A percentile compares a stretch with the other conserved stretches of the same genome.
Conservation (phyloP, 2,797 vertebrate species). For the Gobio occitaniae region DNA sequence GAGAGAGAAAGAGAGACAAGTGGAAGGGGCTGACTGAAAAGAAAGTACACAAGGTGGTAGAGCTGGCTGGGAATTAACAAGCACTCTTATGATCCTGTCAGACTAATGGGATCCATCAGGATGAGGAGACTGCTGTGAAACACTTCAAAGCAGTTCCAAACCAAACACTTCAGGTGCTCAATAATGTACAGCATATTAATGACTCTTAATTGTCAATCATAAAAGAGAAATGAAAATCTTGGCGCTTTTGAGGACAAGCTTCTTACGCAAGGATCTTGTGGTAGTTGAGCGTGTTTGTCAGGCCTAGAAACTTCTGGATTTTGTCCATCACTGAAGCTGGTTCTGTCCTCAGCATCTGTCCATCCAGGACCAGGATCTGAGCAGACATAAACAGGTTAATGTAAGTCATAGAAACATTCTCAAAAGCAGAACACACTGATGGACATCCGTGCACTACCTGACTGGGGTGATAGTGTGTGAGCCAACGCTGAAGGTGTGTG, state of each 20-base stretch:
- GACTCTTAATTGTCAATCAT: slow-evolving; percentile 33
- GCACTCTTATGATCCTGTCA: slow-evolving; percentile 26
- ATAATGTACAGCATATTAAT: slow-evolving; percentile 36
- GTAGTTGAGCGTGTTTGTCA: slow-evolving; percentile 90
- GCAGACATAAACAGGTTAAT: slow-evolving; percentile 42
- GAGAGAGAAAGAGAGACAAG: slow-evolving; percentile 18
- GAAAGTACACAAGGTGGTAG: neutral
- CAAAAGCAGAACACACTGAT: neutral
- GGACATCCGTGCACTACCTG: slow-evolving; percentile 79
- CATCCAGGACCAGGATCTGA: slow-evolving; percentile 94
- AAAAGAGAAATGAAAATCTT: slow-evolving; percentile 20
- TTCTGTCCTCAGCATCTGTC: slow-evolving; percentile 93
- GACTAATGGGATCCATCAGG: slow-evolving; percentile 21
- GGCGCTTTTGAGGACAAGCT: slow-evolving; percentile 7
- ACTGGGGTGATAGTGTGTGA: slow-evolving; percentile 92
- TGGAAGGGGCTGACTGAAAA: neutral
- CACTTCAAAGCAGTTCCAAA: slow-evolving; percentile 40
- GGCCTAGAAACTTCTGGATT: slow-evolving; percentile 93
- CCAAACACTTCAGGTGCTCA: slow-evolving; percentile 31
- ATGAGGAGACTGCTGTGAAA: slow-evolving; percentile 10
- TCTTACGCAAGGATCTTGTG: slow-evolving; percentile 94
- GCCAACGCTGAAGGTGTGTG: slow-evolving; percentile 94
- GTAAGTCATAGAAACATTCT: neutral
- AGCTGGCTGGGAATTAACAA: slow-evolving; percentile 24
- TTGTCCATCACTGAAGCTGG: slow-evolving; percentile 96